Evolutionary conservation across 2,113 vertebrate genomes (phyloP).

Genomic region (Zapus hudsonius): DNA sequence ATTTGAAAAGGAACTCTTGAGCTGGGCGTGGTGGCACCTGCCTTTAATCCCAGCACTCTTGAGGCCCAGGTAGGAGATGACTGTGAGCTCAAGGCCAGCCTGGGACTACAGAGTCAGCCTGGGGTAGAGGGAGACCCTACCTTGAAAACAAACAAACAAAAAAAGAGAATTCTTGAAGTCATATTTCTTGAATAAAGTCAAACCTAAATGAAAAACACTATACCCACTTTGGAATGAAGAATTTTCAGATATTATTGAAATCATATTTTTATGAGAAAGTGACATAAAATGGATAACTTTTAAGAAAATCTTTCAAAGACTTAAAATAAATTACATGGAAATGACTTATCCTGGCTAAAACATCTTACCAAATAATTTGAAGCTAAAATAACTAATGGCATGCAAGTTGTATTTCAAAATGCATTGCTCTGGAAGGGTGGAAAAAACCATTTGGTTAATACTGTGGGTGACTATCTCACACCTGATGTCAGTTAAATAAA

Average conservation of each 20-base stretch:
- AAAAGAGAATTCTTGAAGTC: constrained; percentile 9
- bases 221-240: constrained; percentile 30
- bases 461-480: not conserved
- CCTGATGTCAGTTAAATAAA: constrained; percentile 8
- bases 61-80: too few species aligned
- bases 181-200: not conserved
- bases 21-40: too few species aligned
- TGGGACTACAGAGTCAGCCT: too few species aligned
- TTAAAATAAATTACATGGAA: constrained; percentile 51
- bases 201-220: not conserved
- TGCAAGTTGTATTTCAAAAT: constrained; percentile 10
- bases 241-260: constrained; percentile 52
- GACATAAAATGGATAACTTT: constrained; percentile 33
- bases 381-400: constrained; percentile 40
- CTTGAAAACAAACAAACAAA: not conserved
- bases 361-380: constrained; percentile 51
- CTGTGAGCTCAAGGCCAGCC: too few species aligned
- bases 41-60: too few species aligned
- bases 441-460: constrained; percentile 33
- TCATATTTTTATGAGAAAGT: not conserved
- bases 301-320: constrained; percentile 51
- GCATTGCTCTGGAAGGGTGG: constrained; percentile 49
- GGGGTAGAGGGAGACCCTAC: too few species aligned
- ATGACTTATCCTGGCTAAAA: constrained; percentile 16
- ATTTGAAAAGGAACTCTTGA: constrained; percentile 13